A percentile compares a stretch with the other conserved stretches of the same genome.
These are phyloP conservation scores for Pammene fasciana DNA, from an alignment of 2,888 invertebrate species.

Conservation along the genomic window DNA sequence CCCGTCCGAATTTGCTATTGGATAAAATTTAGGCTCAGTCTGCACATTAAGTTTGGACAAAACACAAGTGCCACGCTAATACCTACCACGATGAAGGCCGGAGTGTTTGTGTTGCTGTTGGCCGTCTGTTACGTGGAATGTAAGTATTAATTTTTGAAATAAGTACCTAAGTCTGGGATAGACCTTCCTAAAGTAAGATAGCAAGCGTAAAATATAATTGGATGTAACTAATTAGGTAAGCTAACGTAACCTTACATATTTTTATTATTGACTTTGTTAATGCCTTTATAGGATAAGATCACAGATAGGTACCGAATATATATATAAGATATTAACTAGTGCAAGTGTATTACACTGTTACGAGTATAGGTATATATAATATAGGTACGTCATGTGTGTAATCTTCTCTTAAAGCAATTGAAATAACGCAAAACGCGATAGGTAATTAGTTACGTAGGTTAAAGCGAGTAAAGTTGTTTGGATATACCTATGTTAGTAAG, in stretches of 20 bases:
- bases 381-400: neutral
- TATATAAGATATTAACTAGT: too few relatives aligned
- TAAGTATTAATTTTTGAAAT: conserved; percentile 59
- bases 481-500: neutral
- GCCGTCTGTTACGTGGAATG: conserved; percentile 65
- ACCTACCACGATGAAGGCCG: conserved; percentile 65
- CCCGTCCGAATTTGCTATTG: conserved; percentile 31
- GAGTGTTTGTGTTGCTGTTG: conserved; percentile 60
- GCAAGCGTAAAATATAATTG: too few relatives aligned
- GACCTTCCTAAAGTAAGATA: neutral
- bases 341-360: too few relatives aligned
- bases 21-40: conserved; percentile 32
- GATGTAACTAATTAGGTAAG: too few relatives aligned
- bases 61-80: conserved; percentile 42
- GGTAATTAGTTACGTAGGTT: too few relatives aligned
- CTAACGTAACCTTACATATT: too few relatives aligned
- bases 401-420: neutral
- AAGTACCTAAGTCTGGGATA: neutral
- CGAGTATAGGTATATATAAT: too few relatives aligned
- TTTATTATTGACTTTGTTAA: too few relatives aligned
- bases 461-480: too few relatives aligned
- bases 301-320: too few relatives aligned
- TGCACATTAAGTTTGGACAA: conserved; percentile 19
- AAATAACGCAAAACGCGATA: neutral
- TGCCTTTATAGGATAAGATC: too few relatives aligned